Percentiles rank a stretch among this genome's conserved stretches.
phyloP scores from a whole-genome alignment of 1,140 invertebrate species.

The Eupeodes corollae region DNA sequence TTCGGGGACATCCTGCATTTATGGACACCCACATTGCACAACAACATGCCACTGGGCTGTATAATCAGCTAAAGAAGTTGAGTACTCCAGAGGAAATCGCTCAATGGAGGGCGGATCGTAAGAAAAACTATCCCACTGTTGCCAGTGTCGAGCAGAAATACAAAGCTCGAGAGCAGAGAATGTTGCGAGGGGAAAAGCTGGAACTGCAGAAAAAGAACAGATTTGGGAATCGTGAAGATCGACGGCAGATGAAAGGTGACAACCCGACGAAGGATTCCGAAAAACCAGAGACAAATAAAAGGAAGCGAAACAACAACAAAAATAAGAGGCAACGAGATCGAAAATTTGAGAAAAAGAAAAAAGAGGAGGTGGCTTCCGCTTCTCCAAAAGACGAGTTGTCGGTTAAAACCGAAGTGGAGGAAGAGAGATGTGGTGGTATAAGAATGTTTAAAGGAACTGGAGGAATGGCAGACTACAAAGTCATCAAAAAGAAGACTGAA shows the following conservation, averaged over 20 bases:
- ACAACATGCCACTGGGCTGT: conserved; percentile 69
- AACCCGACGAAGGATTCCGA: neutral
- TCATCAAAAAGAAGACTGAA: neutral
- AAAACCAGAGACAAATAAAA: neutral
- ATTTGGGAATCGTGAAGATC: conserved; percentile 36
- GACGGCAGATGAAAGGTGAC: conserved; percentile 3
- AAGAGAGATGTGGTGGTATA: neutral
- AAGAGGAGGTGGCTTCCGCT: neutral
- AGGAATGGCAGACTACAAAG: conserved; percentile 16
- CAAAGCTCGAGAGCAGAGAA: conserved; percentile 50
- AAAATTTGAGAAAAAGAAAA: neutral
- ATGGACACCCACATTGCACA: conserved; percentile 67
- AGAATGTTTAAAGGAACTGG: conserved; percentile 21
- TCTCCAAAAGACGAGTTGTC: neutral
- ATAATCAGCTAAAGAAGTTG: conserved; percentile 58
- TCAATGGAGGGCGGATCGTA: conserved; percentile 71
- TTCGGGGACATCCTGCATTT: conserved; percentile 63
- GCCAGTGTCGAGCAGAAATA: conserved; percentile 56
- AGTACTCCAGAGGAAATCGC: conserved; percentile 66
- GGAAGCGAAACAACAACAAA: neutral
- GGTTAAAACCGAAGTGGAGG: neutral
- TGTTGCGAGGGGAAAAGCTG: conserved; percentile 56
- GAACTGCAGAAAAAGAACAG: conserved; percentile 35
- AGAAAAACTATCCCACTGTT: conserved; percentile 59
- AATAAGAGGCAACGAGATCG: neutral